These are phyloP conservation scores for Drosophila trapezifrons DNA, from an alignment of 1,140 invertebrate species.

Conservation along the genomic window DNA sequence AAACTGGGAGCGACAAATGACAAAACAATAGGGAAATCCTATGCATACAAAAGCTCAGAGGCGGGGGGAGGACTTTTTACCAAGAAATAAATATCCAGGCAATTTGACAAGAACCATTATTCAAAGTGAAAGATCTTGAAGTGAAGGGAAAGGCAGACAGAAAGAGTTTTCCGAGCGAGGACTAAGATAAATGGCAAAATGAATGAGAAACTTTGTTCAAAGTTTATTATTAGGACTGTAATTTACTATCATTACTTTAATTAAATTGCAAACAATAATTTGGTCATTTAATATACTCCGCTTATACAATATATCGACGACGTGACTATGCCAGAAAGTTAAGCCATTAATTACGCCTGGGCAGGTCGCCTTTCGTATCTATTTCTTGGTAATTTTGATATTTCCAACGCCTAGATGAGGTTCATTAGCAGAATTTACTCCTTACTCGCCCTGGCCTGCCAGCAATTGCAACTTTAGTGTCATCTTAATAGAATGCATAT, in stretches of 20 bases:
- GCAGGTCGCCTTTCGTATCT: neutral
- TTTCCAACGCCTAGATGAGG: neutral
- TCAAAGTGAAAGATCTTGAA: slow-evolving; percentile 29
- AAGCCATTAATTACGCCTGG: slow-evolving; percentile 16
- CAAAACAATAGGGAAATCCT: slow-evolving; percentile 57
- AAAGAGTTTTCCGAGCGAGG: neutral
- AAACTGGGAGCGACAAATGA: slow-evolving; percentile 45
- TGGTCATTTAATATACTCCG: slow-evolving; percentile 1
- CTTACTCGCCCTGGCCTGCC: neutral
- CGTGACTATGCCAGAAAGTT: neutral
- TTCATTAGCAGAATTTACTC: slow-evolving; percentile 19
- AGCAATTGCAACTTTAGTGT: slow-evolving; percentile 19
- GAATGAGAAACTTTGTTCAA: slow-evolving; percentile 12
- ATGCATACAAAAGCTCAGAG: slow-evolving; percentile 1
- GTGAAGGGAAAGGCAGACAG: neutral
- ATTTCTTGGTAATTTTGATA: neutral
- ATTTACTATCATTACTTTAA: slow-evolving; percentile 16
- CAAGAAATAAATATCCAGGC: slow-evolving; percentile 36
- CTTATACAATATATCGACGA: neutral
- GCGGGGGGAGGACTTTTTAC: slow-evolving; percentile 1
- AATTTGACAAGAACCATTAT: slow-evolving; percentile 62
- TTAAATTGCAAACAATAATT: slow-evolving; percentile 30
- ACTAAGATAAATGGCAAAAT: slow-evolving; percentile 26
- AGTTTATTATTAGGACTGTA: slow-evolving; percentile 11
- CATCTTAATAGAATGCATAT: slow-evolving; percentile 50